Evolutionary conservation across 2,888 invertebrate genomes (phyloP).

Genomic region (Meandrusa payeni): DNA sequence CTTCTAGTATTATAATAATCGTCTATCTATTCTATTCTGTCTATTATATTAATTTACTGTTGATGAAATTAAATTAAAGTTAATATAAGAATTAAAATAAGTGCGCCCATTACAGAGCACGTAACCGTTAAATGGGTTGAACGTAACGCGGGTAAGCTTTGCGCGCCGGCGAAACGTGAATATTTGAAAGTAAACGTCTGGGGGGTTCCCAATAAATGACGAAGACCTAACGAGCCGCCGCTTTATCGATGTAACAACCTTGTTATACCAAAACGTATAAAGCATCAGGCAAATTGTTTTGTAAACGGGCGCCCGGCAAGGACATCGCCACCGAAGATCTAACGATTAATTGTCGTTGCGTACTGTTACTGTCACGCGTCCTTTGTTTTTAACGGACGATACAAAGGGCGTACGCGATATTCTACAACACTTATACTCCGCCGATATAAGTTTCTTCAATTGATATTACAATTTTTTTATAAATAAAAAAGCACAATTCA

Average conservation of each 20-base stretch:
- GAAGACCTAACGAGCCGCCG: constrained; percentile 32
- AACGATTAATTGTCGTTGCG: constrained; percentile 11
- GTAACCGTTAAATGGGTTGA: constrained; percentile 11
- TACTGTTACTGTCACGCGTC: constrained; percentile 3
- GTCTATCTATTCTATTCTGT: too few species aligned
- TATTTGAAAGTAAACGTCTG: constrained; percentile 23
- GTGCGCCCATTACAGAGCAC: background rate
- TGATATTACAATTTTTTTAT: too few species aligned
- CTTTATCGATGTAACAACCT: constrained; percentile 33
- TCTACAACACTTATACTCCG: constrained; percentile 8
- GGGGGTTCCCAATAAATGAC: constrained; percentile 12
- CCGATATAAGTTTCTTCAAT: too few species aligned
- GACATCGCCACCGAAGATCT: constrained; percentile 31
- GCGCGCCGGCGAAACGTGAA: constrained; percentile 13
- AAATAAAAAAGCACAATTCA: too few species aligned
- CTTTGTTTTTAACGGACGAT: constrained; percentile 1
- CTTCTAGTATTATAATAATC: too few species aligned
- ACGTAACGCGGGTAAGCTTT: constrained; percentile 11
- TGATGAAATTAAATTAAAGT: too few species aligned
- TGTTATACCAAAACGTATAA: constrained; percentile 32
- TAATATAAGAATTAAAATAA: too few species aligned
- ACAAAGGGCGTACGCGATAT: background rate
- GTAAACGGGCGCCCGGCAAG: constrained; percentile 32
- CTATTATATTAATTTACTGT: too few species aligned
- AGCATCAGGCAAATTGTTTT: constrained; percentile 31